phyloP scores from a whole-genome alignment of 92 coral and sea anemone genomes.

The Parazoanthus atlanticus region DNA sequence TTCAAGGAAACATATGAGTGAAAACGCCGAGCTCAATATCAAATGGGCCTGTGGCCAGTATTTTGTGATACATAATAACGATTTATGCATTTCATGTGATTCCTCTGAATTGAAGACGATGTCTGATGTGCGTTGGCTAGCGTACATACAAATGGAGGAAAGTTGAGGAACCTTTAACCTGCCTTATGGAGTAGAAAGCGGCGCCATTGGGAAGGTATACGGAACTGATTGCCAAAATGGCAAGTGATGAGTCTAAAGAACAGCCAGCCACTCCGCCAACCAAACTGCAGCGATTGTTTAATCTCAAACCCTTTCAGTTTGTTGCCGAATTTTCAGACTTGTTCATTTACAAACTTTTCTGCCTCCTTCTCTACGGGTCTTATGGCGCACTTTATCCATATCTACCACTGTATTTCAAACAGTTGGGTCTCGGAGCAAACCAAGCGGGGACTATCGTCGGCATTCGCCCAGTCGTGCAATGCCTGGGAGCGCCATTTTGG shows the following conservation, averaged over 20 bases:
- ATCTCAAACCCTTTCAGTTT: background rate
- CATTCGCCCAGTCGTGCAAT: slow-evolving; percentile 88
- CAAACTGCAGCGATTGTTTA: slow-evolving; percentile 6
- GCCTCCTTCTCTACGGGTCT: slow-evolving; percentile 86
- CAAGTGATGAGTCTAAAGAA: background rate
- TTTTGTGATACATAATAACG: background rate
- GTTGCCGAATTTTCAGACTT: slow-evolving; percentile 46
- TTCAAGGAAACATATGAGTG: background rate
- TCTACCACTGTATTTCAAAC: slow-evolving; percentile 90
- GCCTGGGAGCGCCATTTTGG: slow-evolving; percentile 92
- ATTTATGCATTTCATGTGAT: background rate
- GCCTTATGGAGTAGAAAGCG: background rate
- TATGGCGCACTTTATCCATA: slow-evolving; percentile 79
- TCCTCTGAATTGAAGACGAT: background rate
- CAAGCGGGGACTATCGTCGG: slow-evolving; percentile 80
- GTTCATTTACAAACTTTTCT: slow-evolving; percentile 80
- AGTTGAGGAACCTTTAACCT: background rate
- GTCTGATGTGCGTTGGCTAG: background rate
- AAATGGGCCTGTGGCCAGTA: background rate
- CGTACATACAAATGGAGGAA: background rate
- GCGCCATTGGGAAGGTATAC: too few relatives aligned
- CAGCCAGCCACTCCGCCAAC: background rate
- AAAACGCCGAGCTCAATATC: background rate
- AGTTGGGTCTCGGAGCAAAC: slow-evolving; percentile 69
- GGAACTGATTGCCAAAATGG: background rate